Evolutionary conservation across 2,888 invertebrate genomes (phyloP).

Genomic region (Melangyna quadrimaculata): DNA sequence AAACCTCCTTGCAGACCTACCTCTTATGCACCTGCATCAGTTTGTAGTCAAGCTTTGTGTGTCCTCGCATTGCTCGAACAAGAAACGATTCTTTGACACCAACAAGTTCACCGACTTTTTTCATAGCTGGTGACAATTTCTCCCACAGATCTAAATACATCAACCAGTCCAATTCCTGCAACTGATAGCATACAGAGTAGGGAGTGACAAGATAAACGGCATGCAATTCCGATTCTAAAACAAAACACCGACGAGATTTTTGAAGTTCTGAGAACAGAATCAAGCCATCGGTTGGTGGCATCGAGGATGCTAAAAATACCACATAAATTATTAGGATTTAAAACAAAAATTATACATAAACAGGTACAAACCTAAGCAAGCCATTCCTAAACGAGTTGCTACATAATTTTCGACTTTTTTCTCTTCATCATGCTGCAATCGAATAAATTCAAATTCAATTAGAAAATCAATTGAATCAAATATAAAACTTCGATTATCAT

Average conservation of each 20-base stretch:
- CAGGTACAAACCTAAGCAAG: slow-evolving; percentile 85
- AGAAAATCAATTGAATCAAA: slow-evolving; percentile 87
- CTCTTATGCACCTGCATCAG: slow-evolving; percentile 85
- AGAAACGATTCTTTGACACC: slow-evolving; percentile 94
- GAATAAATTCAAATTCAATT: slow-evolving; percentile 91
- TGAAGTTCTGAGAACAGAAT: slow-evolving; percentile 94
- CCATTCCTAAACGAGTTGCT: slow-evolving; percentile 94
- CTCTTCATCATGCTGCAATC: slow-evolving; percentile 83
- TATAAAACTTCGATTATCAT: slow-evolving; percentile 75
- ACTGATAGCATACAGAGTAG: slow-evolving; percentile 90
- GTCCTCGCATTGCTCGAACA: slow-evolving; percentile 88
- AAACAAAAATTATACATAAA: background rate
- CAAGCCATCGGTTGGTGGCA: slow-evolving; percentile 97
- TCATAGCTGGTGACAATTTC: slow-evolving; percentile 88
- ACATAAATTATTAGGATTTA: background rate
- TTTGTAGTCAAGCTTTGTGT: slow-evolving; percentile 83
- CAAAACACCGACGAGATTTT: slow-evolving; percentile 93
- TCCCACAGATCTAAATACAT: slow-evolving; percentile 91
- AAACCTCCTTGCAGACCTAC: slow-evolving; percentile 77
- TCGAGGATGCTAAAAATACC: slow-evolving; percentile 86
- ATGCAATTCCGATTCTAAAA: slow-evolving; percentile 96
- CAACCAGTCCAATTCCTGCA: slow-evolving; percentile 91
- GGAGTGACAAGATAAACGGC: slow-evolving; percentile 97
- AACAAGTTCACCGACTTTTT: slow-evolving; percentile 92
- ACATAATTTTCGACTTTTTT: slow-evolving; percentile 82